Evolutionary conservation across 2,888 invertebrate species (phyloP).

Genomic region (Dicroscelio sp.): DNA sequence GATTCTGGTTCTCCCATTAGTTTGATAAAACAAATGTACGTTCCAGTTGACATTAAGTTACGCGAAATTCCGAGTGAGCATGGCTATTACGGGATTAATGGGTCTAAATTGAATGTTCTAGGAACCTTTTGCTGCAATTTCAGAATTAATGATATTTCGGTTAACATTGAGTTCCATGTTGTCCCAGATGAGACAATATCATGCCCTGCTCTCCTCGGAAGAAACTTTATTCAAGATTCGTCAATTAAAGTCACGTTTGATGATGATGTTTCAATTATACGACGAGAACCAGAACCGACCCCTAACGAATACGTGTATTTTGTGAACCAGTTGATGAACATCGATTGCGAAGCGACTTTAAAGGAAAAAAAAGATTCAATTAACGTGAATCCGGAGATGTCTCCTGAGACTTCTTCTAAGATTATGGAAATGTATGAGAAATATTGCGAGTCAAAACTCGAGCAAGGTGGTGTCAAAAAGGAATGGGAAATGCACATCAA

Average conservation of each 20-base stretch:
- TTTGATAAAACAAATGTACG: slow-evolving; percentile 18
- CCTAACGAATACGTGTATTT: background rate
- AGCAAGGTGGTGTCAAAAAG: background rate
- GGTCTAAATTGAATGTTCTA: background rate
- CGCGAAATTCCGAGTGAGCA: background rate
- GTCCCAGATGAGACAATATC: slow-evolving; percentile 7
- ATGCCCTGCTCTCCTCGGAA: slow-evolving; percentile 27
- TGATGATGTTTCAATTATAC: background rate
- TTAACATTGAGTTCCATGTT: slow-evolving; percentile 16
- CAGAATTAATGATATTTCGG: background rate
- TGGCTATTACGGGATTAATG: slow-evolving; percentile 25
- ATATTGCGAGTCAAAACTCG: background rate
- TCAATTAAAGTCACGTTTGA: background rate
- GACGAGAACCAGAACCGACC: background rate
- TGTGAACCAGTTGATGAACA: slow-evolving; percentile 25
- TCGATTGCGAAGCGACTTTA: background rate
- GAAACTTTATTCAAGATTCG: slow-evolving; percentile 41
- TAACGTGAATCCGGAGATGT: background rate
- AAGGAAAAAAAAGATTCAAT: background rate
- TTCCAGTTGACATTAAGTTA: background rate
- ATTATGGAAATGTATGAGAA: background rate
- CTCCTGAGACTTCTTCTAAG: background rate
- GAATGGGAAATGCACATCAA: slow-evolving; percentile 40
- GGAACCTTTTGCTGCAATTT: slow-evolving; percentile 9
- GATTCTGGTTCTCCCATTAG: slow-evolving; percentile 30